A percentile compares a stretch with the other conserved stretches of the same genome.
phyloP scores from a whole-genome alignment of 2,113 vertebrate genomes.

The Silurus meridionalis region DNA sequence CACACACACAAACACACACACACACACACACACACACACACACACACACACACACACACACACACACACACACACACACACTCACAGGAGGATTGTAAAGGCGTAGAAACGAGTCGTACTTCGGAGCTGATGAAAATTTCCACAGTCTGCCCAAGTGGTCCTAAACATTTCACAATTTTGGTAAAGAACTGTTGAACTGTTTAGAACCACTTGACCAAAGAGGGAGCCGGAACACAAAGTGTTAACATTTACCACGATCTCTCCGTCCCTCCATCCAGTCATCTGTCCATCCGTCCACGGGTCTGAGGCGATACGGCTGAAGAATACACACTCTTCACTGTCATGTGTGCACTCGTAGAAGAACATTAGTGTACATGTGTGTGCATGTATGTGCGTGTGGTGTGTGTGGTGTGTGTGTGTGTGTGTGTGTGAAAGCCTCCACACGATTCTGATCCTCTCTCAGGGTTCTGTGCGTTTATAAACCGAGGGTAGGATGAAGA shows the following conservation, averaged over 20 bases:
- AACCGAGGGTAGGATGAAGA: constrained; percentile 2
- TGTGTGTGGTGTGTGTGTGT: neutral
- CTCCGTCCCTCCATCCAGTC: neutral
- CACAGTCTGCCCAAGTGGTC: constrained; percentile 89
- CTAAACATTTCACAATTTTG: constrained; percentile 99
- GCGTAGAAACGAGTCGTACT: neutral
- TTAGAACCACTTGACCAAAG: constrained; percentile 92
- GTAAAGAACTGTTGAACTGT: constrained; percentile 99
- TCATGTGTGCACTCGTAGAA: neutral
- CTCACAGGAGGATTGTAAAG: too few species aligned
- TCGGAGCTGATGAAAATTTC: constrained; percentile 17
- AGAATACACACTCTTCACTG: neutral
- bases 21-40: constrained; percentile 4
- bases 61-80: neutral
- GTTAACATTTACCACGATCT: neutral
- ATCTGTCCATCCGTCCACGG: neutral
- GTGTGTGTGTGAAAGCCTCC: neutral
- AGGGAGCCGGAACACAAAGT: constrained; percentile 30
- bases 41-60: neutral
- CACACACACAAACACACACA: neutral
- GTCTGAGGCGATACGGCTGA: neutral
- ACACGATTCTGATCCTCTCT: neutral
- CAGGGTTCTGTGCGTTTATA: constrained; percentile 35
- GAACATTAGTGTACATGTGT: neutral
- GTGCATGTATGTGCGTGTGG: neutral